Evolutionary conservation across 2,113 vertebrate genomes (phyloP).

Genomic region (Pristiophorus japonicus): DNA sequence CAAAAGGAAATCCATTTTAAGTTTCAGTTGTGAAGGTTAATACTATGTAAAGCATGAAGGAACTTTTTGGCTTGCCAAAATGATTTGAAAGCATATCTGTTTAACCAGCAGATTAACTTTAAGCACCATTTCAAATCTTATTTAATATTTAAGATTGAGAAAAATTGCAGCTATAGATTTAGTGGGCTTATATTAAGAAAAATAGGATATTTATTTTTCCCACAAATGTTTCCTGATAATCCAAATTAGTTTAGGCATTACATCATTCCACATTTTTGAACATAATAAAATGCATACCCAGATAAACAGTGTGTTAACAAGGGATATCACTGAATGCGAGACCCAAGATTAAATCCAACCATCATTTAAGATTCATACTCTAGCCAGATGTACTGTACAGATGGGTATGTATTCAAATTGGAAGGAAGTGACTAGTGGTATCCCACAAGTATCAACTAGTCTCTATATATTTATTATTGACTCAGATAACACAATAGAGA

Average conservation of each 20-base stretch:
- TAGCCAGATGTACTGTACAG: not conserved
- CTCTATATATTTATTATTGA: no score
- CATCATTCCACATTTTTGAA: not conserved
- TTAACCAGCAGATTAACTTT: not conserved
- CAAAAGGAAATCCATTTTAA: constrained; percentile 14
- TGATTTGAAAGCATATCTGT: not conserved
- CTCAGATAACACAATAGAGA: no score
- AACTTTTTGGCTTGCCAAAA: not conserved
- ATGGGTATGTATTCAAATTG: not conserved
- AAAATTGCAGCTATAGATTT: not conserved
- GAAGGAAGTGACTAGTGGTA: not conserved
- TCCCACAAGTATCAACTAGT: no score
- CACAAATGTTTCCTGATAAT: not conserved
- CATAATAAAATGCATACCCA: not conserved
- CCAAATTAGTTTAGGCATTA: constrained; percentile 3
- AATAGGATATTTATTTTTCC: not conserved
- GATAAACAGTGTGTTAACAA: not conserved
- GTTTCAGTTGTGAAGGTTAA: not conserved
- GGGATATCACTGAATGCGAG: not conserved
- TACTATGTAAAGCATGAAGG: not conserved
- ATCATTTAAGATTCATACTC: not conserved
- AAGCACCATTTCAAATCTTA: not conserved
- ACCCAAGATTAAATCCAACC: not conserved
- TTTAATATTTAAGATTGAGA: not conserved
- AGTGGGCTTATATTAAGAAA: not conserved